Percentiles rank a stretch among this genome's conserved stretches.
Conservation (phyloP, 2,797 vertebrate genomes). For the Avahi laniger region DNA sequence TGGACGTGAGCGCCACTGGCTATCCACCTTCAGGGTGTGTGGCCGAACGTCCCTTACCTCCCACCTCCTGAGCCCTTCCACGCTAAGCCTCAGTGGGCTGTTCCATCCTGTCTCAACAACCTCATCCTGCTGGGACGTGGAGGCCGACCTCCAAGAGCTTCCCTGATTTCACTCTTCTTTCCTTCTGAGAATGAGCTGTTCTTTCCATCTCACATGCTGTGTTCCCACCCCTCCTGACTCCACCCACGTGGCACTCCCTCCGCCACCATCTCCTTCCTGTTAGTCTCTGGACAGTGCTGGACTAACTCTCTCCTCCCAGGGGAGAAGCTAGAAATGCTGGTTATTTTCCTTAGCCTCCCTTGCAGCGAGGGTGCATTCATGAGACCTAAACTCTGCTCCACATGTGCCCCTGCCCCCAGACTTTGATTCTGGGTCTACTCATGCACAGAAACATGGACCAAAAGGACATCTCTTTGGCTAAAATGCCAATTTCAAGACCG, state of each 20-base stretch:
- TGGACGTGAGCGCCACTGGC: accelerated
- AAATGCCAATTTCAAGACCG: neutral
- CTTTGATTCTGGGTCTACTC: neutral
- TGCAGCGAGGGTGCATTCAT: neutral
- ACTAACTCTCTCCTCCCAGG: neutral
- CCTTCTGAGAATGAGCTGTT: neutral
- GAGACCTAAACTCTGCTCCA: neutral
- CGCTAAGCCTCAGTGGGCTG: no score
- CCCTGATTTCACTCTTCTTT: neutral
- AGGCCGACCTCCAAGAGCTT: neutral
- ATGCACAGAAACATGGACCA: neutral
- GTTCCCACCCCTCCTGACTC: neutral
- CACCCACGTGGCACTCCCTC: neutral
- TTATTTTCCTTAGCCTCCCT: neutral
- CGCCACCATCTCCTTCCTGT: no score
- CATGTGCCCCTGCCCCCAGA: neutral
- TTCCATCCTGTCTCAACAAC: neutral
- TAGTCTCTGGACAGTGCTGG: neutral
- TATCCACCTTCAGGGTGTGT: no score
- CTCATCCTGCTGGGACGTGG: neutral
- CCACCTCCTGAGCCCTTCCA: neutral
- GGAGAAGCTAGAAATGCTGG: neutral
- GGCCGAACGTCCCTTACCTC: neutral
- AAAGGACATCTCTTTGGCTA: neutral
- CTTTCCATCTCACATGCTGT: accelerated